These are phyloP conservation scores for Epinephelus cyanopodus DNA, from an alignment of 2,113 vertebrate genomes.

Conservation along the genomic window DNA sequence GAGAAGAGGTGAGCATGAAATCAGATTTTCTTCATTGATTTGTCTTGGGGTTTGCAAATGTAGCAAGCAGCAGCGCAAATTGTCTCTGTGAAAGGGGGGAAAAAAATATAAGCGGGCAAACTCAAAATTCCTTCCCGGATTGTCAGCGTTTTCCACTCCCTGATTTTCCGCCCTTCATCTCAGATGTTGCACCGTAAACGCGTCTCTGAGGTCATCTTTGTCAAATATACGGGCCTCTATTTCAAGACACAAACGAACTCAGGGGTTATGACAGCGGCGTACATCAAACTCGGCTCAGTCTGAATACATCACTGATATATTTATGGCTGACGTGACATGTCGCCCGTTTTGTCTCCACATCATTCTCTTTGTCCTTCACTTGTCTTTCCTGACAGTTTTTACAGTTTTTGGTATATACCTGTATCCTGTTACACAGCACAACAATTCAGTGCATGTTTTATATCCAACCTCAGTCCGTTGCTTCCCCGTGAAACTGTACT, in stretches of 20 bases:
- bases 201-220: conserved; percentile 13
- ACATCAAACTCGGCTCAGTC: conserved; percentile 16
- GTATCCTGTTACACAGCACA: not conserved
- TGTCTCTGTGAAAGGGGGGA: not conserved
- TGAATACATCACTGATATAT: conserved; percentile 21
- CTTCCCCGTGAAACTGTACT: no score
- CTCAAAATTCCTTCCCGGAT: not conserved
- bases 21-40: not conserved
- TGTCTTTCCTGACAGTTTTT: conserved; percentile 19
- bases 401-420: not conserved
- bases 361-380: conserved; percentile 30
- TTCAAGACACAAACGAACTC: conserved; percentile 28
- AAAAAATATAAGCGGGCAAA: not conserved
- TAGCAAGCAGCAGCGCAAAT: not conserved
- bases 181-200: conserved; percentile 13
- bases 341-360: conserved; percentile 1
- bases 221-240: conserved; percentile 29
- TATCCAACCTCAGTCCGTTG: not conserved
- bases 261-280: conserved; percentile 16
- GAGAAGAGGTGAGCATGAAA: conserved; percentile 78
- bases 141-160: conserved; percentile 1
- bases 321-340: conserved; percentile 11
- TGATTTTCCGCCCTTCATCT: not conserved
- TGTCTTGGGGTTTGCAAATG: not conserved
- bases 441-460: not conserved